Percentiles rank a stretch among this genome's conserved stretches.
These are phyloP conservation scores for Stigmatopora nigra DNA, from an alignment of 2,113 vertebrate species.

Conservation along the genomic window DNA sequence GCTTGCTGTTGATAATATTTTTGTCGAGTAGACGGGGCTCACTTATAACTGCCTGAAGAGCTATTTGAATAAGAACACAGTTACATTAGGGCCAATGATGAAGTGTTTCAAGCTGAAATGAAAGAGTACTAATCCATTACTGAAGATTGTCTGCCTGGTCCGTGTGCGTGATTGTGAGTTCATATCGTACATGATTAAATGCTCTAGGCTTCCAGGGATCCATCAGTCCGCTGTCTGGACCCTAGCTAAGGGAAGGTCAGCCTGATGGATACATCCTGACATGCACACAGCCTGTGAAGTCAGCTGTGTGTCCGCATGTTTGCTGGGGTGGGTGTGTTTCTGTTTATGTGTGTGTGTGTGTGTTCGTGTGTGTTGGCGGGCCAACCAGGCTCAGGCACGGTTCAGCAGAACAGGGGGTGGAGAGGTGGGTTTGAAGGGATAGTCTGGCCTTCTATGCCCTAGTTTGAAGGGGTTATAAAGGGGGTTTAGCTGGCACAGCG, in stretches of 20 bases:
- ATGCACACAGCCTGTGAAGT: constrained; percentile 66
- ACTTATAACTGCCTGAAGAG: background rate
- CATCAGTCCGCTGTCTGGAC: constrained; percentile 57
- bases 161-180: constrained; percentile 15
- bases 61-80: constrained; percentile 32
- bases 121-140: constrained; percentile 33
- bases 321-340: background rate
- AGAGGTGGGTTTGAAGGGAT: constrained; percentile 43
- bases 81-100: constrained; percentile 27
- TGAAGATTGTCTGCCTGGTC: constrained; percentile 18
- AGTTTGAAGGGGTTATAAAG: constrained; percentile 41
- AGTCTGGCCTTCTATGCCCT: constrained; percentile 40
- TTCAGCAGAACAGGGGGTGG: constrained; percentile 53
- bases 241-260: constrained; percentile 66
- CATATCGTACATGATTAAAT: constrained; percentile 29
- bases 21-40: constrained; percentile 14
- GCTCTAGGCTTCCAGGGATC: constrained; percentile 48
- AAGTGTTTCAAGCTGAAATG: constrained; percentile 33
- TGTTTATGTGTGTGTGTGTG: constrained; percentile 20
- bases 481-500: constrained; percentile 34
- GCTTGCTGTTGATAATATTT: constrained; percentile 17
- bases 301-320: constrained; percentile 44
- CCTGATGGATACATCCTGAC: constrained; percentile 71
- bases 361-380: constrained; percentile 36
- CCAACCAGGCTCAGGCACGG: constrained; percentile 40